Conservation (phyloP, 2,888 invertebrate genomes). For the Monoplex corrugatus region DNA sequence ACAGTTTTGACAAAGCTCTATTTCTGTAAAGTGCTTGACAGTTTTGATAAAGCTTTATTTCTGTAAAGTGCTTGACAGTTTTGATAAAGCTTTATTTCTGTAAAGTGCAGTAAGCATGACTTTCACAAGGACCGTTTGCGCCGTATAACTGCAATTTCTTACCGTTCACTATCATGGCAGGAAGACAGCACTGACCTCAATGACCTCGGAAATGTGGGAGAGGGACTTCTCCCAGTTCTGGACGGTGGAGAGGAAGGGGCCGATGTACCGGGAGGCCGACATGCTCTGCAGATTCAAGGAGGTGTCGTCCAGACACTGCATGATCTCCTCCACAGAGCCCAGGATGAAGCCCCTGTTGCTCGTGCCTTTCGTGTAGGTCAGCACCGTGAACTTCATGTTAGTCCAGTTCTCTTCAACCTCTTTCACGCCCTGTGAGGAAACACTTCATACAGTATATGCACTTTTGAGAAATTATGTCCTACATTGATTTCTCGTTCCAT, state of each 20-base stretch:
- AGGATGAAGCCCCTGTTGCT: conserved; percentile 90
- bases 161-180: no score
- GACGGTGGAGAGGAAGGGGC: conserved; percentile 91
- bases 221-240: conserved; percentile 92
- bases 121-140: no score
- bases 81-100: no score
- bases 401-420: conserved; percentile 87
- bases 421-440: conserved; percentile 87
- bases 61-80: no score
- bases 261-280: conserved; percentile 87
- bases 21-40: no score
- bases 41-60: no score
- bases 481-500: no score
- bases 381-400: conserved; percentile 78
- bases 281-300: conserved; percentile 93
- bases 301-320: conserved; percentile 91
- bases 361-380: conserved; percentile 82
- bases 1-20: no score
- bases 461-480: no score
- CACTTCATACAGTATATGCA: no score
- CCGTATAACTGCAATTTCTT: no score
- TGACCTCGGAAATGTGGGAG: conserved; percentile 91
- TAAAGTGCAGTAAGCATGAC: no score
- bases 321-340: conserved; percentile 91
- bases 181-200: conserved; percentile 84